phyloP scores from a whole-genome alignment of 2,113 vertebrate species.

The Laticauda laticaudata region DNA sequence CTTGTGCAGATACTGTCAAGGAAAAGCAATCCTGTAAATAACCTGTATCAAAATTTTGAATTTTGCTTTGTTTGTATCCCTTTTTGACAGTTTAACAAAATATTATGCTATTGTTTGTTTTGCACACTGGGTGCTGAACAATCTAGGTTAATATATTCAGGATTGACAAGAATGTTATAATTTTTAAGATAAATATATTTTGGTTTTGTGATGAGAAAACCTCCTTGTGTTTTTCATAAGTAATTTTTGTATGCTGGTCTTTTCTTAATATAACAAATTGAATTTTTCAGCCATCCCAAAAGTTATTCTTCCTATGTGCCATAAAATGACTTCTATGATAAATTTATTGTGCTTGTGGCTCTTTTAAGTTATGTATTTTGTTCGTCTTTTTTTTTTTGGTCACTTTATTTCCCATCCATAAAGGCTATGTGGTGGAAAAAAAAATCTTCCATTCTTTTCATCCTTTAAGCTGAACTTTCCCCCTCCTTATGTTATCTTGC shows the following conservation, averaged over 20 bases:
- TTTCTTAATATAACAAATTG: background rate
- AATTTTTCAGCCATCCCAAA: background rate
- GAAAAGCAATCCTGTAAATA: background rate
- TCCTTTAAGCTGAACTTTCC: background rate
- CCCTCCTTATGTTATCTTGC: background rate
- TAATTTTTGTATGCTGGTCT: background rate
- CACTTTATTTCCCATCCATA: constrained; percentile 8
- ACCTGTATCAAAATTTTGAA: background rate
- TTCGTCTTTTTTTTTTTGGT: background rate
- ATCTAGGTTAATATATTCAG: background rate
- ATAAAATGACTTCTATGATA: background rate
- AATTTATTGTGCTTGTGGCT: background rate
- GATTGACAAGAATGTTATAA: background rate
- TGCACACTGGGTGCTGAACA: background rate
- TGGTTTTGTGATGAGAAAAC: background rate
- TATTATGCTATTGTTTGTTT: background rate
- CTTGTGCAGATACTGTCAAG: background rate
- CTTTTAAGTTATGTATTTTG: background rate
- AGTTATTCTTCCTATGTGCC: background rate
- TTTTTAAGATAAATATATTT: background rate
- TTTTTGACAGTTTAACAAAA: background rate
- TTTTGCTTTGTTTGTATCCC: background rate
- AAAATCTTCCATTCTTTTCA: background rate
- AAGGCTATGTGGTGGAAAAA: too few species aligned
- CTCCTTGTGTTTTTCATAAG: background rate